Evolutionary conservation across 2,888 invertebrate species (phyloP), one percentile per base, ranked within the genome.

Genomic region (Hedya salicella): DNA sequence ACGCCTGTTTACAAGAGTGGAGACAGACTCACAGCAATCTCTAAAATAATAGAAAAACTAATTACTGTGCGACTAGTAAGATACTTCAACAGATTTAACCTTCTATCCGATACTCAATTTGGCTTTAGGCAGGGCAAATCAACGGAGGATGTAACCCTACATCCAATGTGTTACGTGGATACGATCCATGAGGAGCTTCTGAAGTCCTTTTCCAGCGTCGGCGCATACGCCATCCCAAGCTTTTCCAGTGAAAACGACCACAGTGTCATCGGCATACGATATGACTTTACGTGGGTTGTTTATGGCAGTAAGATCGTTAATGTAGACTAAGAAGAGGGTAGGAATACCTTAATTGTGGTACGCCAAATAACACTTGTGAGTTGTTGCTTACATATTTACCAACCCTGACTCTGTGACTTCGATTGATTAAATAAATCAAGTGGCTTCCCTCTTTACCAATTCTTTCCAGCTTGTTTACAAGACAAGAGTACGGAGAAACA

Each of bases 301-400:
- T 3, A n/a, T n/a, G n/a, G n/a, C n/a, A n/a, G 48, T 48, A 1
- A 48, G 13, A 11, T 21, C 21, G 21, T 48, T 48, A 2, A 48
- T 48, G 13, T 48, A 48, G 11, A 48, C 13, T 13, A 48, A 21
- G 21, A 48, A 48, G 1, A 48, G 13, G 11, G 48, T 48, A 2
- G 48, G 48, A n/a, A n/a, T n/a, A n/a, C n/a, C 48, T 48, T 2
- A 19, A 19, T 21, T 48, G 48, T 1, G 48, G 48, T 3, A 48
- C 48, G 4, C 48, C 48, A 21, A 21, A 48, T 11, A 21, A 3
- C 11, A 48, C 21, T 11, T 11, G 1, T 2, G 48, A 9, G 1
- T 48, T 21, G 1, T 11, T 3, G 16, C 48, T 48, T 4, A 19
- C 2, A 13, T 11, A 21, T 9, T 48, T 6, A 11, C 48, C 48